phyloP scores from a whole-genome alignment of 2,113 vertebrate species.

The Abramis brama region DNA sequence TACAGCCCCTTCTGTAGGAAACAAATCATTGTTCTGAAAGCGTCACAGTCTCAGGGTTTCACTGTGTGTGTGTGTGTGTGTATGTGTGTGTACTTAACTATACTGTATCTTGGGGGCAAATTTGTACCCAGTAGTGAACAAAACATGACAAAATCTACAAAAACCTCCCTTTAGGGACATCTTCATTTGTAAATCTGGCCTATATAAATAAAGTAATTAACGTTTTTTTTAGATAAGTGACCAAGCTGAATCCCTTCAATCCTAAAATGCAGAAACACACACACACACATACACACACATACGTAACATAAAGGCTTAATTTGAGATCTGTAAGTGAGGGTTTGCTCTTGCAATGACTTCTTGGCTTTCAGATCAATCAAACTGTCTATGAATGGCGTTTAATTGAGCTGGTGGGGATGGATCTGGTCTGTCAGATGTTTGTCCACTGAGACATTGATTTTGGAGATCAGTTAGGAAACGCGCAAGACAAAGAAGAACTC shows the following conservation, averaged over 20 bases:
- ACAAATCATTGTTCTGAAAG: too few species aligned
- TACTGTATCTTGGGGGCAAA: too few species aligned
- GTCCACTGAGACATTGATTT: conserved; percentile 59
- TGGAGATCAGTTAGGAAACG: conserved; percentile 55
- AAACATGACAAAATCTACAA: too few species aligned
- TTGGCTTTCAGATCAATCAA: conserved; percentile 55
- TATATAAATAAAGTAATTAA: too few species aligned
- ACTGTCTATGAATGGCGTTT: conserved; percentile 58
- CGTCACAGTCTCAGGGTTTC: too few species aligned
- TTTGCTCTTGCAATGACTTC: conserved; percentile 50
- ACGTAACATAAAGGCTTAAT: conserved; percentile 41
- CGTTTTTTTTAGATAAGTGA: background rate
- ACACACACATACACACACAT: conserved; percentile 1
- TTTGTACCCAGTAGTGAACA: too few species aligned
- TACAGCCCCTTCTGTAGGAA: too few species aligned
- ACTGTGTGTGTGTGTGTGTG: too few species aligned
- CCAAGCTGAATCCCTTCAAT: conserved; percentile 3
- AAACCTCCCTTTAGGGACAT: too few species aligned
- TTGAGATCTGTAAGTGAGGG: conserved; percentile 42
- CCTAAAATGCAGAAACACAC: too few species aligned
- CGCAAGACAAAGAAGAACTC: conserved; percentile 53
- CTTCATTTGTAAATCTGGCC: too few species aligned
- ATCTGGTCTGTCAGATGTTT: conserved; percentile 61
- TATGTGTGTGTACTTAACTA: too few species aligned
- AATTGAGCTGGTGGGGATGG: conserved; percentile 59